Conservation (phyloP, 2,797 vertebrate species). For the Enteromius mattozi region DNA sequence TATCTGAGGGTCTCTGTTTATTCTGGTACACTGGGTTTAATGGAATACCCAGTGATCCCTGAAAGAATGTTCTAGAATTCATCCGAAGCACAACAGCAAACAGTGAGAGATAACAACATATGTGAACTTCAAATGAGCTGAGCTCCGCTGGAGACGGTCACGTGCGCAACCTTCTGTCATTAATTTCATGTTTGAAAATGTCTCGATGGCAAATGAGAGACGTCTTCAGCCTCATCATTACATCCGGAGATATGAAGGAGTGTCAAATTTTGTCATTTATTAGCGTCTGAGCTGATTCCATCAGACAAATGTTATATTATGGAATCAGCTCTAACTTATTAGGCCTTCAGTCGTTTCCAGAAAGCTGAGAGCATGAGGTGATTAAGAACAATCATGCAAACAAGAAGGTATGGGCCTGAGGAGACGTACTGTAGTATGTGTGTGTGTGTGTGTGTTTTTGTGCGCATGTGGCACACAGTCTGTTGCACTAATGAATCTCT, state of each 20-base stretch:
- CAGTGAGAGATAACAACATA: slow-evolving; percentile 47
- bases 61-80: slow-evolving; percentile 41
- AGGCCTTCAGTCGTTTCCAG: slow-evolving; percentile 45
- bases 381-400: slow-evolving; percentile 61
- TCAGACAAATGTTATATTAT: slow-evolving; percentile 49
- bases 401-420: slow-evolving; percentile 56
- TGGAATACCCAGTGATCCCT: slow-evolving; percentile 51
- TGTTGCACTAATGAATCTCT: slow-evolving; percentile 81
- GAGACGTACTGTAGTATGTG: slow-evolving; percentile 20
- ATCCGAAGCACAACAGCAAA: slow-evolving; percentile 41
- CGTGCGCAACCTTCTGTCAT: slow-evolving; percentile 37
- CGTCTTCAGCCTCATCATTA: slow-evolving; percentile 28
- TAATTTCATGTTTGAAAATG: slow-evolving; percentile 44
- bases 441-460: slow-evolving; percentile 35
- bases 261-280: slow-evolving; percentile 46
- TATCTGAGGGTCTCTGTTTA: slow-evolving; percentile 44
- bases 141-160: slow-evolving; percentile 13
- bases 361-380: slow-evolving; percentile 47
- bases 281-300: slow-evolving; percentile 35
- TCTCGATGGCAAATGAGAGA: slow-evolving; percentile 36
- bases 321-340: slow-evolving; percentile 41
- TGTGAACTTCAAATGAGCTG: slow-evolving; percentile 46
- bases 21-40: slow-evolving; percentile 51
- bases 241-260: slow-evolving; percentile 32
- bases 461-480: slow-evolving; percentile 53